Evolutionary conservation across 2,888 invertebrate genomes (phyloP), one percentile per base, ranked within the genome.

Genomic region (Cosmia pyralina): DNA sequence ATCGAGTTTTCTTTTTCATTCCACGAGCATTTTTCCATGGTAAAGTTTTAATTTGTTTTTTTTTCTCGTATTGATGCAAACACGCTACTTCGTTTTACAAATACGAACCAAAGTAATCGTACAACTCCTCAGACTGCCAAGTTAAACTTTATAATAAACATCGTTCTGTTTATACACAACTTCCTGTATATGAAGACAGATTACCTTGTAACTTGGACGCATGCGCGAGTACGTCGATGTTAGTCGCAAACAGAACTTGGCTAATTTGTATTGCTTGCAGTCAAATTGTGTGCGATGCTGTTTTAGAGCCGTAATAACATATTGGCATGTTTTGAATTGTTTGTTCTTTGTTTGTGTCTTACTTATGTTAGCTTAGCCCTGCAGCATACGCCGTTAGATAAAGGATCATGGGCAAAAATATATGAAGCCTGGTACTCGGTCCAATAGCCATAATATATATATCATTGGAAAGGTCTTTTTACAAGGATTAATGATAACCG

Each of bases 181-280:
- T 28, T 10, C 10, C 11, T 38, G 38, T 53, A 48, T 48, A 41
- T 62, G 38, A 53, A 66, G 46, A 46, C 75, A 19, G 22, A 59
- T 64, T 59, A 64, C 52, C 55, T 28, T 11, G 6, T 19, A 78
- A 78, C 52, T 77, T 63, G 19, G 28, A 34, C 13, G 55, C 48
- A 41, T 22, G 19, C 15, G 67, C 28, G 60, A 41, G n/a, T 66
- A 50, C 6, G 15, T 55, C 15, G 0, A 80, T 74, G 57, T 80
- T 68, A 13, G 11, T 48, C 4, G 28, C 19, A 60, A 74, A 73
- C 28, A 62, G 38, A 78, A 80, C 75, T 80, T 64, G 2, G 41
- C 10, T 57, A 46, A 65, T 65, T 65, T 74, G 65, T 19, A 58
- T 78, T 17, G 17, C 52, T 59, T 59, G 38, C 60, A 62, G 22